Evolutionary conservation across 2,113 vertebrate species (phyloP).

Genomic region (Entomyzon cyanotis): DNA sequence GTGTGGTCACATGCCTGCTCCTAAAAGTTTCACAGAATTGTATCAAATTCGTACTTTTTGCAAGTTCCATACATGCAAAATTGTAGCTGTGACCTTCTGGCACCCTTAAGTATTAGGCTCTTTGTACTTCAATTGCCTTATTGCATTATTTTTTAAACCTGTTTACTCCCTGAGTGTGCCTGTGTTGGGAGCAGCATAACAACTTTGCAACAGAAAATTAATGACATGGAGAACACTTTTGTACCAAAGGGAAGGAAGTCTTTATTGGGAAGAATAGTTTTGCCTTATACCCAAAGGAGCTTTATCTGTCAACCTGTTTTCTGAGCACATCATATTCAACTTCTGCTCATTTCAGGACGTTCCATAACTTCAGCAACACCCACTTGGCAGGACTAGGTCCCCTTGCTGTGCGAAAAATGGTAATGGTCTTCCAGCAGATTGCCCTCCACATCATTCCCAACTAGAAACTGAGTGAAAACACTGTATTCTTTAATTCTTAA

Average conservation of each 20-base stretch:
- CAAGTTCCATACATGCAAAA: neutral
- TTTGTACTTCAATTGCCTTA: neutral
- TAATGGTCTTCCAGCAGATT: neutral
- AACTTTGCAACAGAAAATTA: neutral
- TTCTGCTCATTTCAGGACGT: neutral
- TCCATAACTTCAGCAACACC: neutral
- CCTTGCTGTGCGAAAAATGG: neutral
- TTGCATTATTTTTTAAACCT: neutral
- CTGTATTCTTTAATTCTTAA: neutral
- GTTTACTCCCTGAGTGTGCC: neutral
- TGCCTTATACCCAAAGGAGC: neutral
- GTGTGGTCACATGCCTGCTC: neutral
- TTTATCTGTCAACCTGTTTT: neutral
- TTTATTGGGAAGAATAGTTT: neutral
- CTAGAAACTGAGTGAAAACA: neutral
- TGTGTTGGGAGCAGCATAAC: neutral
- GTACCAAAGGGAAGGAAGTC: neutral
- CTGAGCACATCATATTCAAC: neutral
- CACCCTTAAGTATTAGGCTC: neutral
- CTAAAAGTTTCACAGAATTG: neutral
- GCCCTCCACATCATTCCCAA: neutral
- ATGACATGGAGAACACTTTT: neutral
- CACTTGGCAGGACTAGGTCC: neutral
- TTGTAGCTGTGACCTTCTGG: neutral
- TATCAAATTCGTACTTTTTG: neutral